Base-by-base conservation (phyloP, 2,888 invertebrate species). In the Tryphoninae sp. region DNA sequence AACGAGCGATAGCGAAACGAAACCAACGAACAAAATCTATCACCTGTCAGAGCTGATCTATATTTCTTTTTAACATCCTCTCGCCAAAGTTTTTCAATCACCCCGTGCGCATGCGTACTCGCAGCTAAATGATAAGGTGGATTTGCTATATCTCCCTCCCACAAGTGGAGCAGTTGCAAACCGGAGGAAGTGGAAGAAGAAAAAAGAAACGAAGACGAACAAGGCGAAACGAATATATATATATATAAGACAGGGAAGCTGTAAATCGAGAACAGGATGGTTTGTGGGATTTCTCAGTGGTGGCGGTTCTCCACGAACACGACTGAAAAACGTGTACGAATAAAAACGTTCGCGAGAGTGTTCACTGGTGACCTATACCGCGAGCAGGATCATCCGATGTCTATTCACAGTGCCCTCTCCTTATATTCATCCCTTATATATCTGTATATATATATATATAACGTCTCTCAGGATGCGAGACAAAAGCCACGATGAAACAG, bases 401-500 rank as follows among this genome's bases (percentile, higher is more conserved):
- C 92, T 91, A 91, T 92, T 92, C 90, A 87, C 82, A 85, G 82
- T 75, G 11, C 74, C 33, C 61, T 22, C 85, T 86, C 82, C 85
- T 88, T 87, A 86, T 85, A 89, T 91, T 91, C 89, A 90, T 87
- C 88, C 84, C 81, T 86, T 55, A 55, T 55, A 55, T 51, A 51
- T 51, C 19, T 19, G 3, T 26, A 26, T 26, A n/a, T 16, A 6
- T 26, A 80, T 86, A 49, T 55, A 64, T 61, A 61, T 76, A 42
- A 62, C 65, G 75, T 88, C 89, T 89, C 89, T 90, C 92, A 92
- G 92, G 92, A 92, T 91, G 89, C 91, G 90, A 91, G 91, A 92
- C 92, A 92, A 92, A 91, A 85, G 91, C 86, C 83, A 84, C 90
- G 90, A 91, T 92, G 91, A 92, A 92, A 91, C 91, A 91, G 89